Conservation (phyloP, 2,113 vertebrate genomes). For the Hiodon tergisus region DNA sequence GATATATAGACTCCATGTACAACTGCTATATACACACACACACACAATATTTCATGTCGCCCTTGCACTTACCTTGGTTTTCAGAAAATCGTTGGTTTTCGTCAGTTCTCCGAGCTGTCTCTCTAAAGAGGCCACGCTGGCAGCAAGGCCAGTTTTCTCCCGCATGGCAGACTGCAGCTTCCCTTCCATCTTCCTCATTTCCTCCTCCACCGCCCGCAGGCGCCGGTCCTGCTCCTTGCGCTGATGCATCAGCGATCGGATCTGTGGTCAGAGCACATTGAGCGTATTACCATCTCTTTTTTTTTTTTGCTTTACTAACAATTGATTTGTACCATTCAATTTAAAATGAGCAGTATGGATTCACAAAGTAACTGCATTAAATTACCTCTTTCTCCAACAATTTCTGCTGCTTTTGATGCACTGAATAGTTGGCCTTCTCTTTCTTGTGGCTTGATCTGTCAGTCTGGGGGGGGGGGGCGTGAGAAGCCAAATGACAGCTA, state of each 20-base stretch:
- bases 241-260: constrained; percentile 77
- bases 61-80: constrained; percentile 42
- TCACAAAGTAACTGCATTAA: not conserved
- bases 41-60: not conserved
- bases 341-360: not conserved
- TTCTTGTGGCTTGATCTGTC: constrained; percentile 52
- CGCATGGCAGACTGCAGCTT: constrained; percentile 73
- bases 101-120: constrained; percentile 78
- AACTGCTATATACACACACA: not conserved
- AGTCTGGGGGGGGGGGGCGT: constrained; percentile 30
- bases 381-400: constrained; percentile 80
- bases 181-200: constrained; percentile 74
- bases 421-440: constrained; percentile 57
- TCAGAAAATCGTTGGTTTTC: constrained; percentile 80
- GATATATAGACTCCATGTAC: too few relatives aligned
- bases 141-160: constrained; percentile 76
- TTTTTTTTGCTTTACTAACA: too few relatives aligned
- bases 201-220: constrained; percentile 70
- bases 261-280: constrained; percentile 49
- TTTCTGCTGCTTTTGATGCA: constrained; percentile 74
- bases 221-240: constrained; percentile 76
- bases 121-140: constrained; percentile 75
- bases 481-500: constrained; percentile 3
- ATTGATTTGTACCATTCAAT: too few relatives aligned
- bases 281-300: too few relatives aligned